Evolutionary conservation across 2,797 vertebrate species (phyloP).

Genomic region (Nannoperca australis): DNA sequence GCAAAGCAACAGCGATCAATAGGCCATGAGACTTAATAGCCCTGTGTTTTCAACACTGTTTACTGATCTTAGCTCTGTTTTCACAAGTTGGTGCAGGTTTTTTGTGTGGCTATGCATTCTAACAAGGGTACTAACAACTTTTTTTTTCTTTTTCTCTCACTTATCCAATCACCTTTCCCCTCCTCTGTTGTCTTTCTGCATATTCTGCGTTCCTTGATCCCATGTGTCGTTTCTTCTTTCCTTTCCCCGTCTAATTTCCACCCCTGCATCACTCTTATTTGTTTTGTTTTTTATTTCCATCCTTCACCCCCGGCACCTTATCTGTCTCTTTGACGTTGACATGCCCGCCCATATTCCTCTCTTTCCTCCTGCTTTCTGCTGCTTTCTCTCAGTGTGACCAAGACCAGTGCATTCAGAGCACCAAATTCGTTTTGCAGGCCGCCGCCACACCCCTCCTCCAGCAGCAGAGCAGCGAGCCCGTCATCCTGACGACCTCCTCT

Average conservation of each 20-base stretch:
- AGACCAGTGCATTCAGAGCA: conserved; percentile 99
- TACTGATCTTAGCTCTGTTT: conserved; percentile 52
- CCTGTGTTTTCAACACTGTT: conserved; percentile 41
- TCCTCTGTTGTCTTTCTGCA: conserved; percentile 35
- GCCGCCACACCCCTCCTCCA: conserved; percentile 93
- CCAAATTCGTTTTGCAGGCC: conserved; percentile 99
- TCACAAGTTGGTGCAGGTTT: conserved; percentile 29
- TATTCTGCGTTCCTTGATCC: conserved; percentile 17
- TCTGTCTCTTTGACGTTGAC: conserved; percentile 21
- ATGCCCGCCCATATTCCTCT: neutral
- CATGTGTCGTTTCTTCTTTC: neutral
- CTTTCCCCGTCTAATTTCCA: conserved; percentile 11
- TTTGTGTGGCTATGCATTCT: conserved; percentile 60
- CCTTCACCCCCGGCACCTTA: conserved; percentile 16
- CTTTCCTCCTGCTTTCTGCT: conserved; percentile 11
- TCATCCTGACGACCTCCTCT: conserved; percentile 82
- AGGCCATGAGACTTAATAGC: conserved; percentile 50
- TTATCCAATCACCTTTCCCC: conserved; percentile 45
- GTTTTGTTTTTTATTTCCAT: conserved; percentile 28
- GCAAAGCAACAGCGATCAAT: conserved; percentile 56
- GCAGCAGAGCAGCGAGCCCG: conserved; percentile 92
- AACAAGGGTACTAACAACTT: conserved; percentile 73
- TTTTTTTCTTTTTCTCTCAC: conserved; percentile 38
- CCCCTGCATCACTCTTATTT: conserved; percentile 12
- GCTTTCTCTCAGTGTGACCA: conserved; percentile 92